Evolutionary conservation across 2,113 vertebrate genomes (phyloP), one percentile per base, ranked within the genome.

Genomic region (Alethe diademata): DNA sequence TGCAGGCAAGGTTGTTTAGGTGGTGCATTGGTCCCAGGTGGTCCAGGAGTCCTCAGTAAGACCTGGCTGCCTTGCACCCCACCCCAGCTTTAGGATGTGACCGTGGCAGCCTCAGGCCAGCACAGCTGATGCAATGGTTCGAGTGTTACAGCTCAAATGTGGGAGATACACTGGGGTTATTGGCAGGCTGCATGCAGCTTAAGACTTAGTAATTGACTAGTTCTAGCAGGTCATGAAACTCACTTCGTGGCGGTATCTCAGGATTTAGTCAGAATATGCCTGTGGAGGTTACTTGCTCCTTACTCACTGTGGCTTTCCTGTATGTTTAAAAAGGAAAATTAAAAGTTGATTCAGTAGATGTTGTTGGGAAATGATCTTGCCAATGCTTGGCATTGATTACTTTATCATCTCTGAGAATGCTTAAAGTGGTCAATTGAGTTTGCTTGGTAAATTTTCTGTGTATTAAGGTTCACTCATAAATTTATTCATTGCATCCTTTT

Each of bases 71-170:
- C 26, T 80, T 60, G 42, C 14, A 43, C 4, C 20, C n/a, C 19
- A 24, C 40, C 22, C 5, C 33, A 78, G 23, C 51, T 78, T 45
- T 42, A 4, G 16, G 7, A 3, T 88, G 47, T 58, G 51, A 47
- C 61, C 17, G 3, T 42, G 29, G 35, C 2, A 5, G 36, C 31
- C 40, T 57, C 38, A 38, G 62, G 35, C 25, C 66, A 40, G 16
- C 43, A 15, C 23, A 29, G 51, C 38, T 66, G 61, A 26, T 0
- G 0, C 0, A 0, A 11, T 65, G 61, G 15, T 38, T 92, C 0
- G 0, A 8, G 6, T 79, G 33, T 60, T 62, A 12, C 0, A 47
- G 26, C 43, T 82, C 23, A 42, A 9, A 23, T 1, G 0, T 36
- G 22, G 36, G 40, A 56, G 31, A 9, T 60, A 7, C 1, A 0